Base-by-base conservation (phyloP, 2,888 invertebrate species). In the Ennomos fuscantarius region DNA sequence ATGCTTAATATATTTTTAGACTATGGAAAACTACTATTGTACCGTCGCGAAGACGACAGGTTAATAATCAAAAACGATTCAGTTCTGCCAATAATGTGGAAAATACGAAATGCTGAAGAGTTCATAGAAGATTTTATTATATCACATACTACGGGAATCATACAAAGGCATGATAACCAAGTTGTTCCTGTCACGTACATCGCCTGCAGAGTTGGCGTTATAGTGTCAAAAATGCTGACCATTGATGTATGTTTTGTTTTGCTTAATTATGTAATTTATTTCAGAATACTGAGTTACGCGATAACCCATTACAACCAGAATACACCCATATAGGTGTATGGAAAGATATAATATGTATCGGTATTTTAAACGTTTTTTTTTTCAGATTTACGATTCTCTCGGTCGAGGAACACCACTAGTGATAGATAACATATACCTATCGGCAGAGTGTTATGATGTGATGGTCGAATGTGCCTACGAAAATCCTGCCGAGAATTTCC, bases 401-500 rank as follows among this genome's bases (percentile, higher is more conserved):
- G 86, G 92, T 9, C 82, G 92, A 9, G 87, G 89, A 2, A 81
- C 81, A 1, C 87, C 92, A 0, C 84, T 94, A 81, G 62, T 91
- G 8, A 78, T 81, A 5, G 93, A 93, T 11, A 75, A 72, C 3
- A 66, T 94, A 31, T 72, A 62, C 41, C 64, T 94, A 11, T 89
- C 87, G 0, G 94, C 93, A 0, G 94, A 95, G 79, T 93, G 93
- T 47, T 93, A 94, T 51, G 93, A 94, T 66, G 93, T 95, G 5
- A 82, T 85, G 70, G 81, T 95, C 8, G 93, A 94, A 68, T 86
- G 93, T 54, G 85, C 88, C 10, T 79, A 86, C 55, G 92, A 93
- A 44, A 87, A 89, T 66, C 84, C 88, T 0, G 65, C 65, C 34
- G 88, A 89, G 63, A 86, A 77, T 43, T 85, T 73, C 56, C 84